A percentile compares a stretch with the other conserved stretches of the same genome.
Conservation (phyloP, 1,140 invertebrate genomes). For the Zaprionus africanus region DNA sequence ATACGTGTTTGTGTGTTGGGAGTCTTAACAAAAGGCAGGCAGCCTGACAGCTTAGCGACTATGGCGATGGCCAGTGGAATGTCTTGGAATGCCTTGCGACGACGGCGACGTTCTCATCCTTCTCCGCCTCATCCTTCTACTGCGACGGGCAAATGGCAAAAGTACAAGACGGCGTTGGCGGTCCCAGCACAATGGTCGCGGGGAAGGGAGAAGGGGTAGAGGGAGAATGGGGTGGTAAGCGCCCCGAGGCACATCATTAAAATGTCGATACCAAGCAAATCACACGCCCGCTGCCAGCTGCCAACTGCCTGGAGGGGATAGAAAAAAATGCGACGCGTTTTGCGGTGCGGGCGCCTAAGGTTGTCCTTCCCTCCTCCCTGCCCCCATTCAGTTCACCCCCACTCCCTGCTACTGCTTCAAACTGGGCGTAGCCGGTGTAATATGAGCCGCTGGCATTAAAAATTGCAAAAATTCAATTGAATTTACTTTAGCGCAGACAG, state of each 20-base stretch:
- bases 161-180: slow-evolving; percentile 62
- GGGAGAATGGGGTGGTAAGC: slow-evolving; percentile 24
- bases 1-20: background rate
- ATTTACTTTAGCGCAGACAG: slow-evolving; percentile 75
- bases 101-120: slow-evolving; percentile 3
- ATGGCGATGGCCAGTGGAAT: slow-evolving; percentile 48
- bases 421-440: slow-evolving; percentile 68
- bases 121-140: slow-evolving; percentile 5
- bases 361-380: slow-evolving; percentile 13
- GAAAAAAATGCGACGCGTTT: slow-evolving; percentile 60
- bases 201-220: slow-evolving; percentile 30
- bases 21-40: slow-evolving; percentile 40
- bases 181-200: slow-evolving; percentile 29
- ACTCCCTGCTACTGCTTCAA: background rate
- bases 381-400: background rate
- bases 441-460: slow-evolving; percentile 77
- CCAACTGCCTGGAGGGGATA: slow-evolving; percentile 63
- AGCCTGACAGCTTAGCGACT: slow-evolving; percentile 50
- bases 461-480: slow-evolving; percentile 79
- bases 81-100: slow-evolving; percentile 45
- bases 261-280: slow-evolving; percentile 83
- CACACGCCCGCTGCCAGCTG: slow-evolving; percentile 76
- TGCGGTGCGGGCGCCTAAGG: slow-evolving; percentile 46
- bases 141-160: slow-evolving; percentile 69
- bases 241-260: slow-evolving; percentile 82